A percentile compares a stretch with the other conserved stretches of the same genome.
Evolutionary conservation across 2,888 invertebrate species (phyloP).

Genomic region (Acheta domesticus): DNA sequence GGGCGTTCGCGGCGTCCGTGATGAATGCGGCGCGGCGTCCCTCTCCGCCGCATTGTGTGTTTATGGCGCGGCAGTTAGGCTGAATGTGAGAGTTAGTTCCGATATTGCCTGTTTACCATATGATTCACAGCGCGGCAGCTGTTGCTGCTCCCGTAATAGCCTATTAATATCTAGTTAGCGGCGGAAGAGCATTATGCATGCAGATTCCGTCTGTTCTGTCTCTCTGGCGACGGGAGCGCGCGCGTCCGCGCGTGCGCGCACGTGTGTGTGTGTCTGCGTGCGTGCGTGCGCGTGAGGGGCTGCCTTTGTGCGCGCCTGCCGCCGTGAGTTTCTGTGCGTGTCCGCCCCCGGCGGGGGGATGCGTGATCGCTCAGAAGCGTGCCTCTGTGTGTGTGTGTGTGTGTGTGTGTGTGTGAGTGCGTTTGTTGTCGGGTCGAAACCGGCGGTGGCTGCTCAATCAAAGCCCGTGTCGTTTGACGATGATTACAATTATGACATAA

Average conservation of each 20-base stretch:
- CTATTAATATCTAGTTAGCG: slow-evolving; percentile 9
- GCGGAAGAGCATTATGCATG: slow-evolving; percentile 5
- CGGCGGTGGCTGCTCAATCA: too few species aligned
- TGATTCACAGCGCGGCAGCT: slow-evolving; percentile 20
- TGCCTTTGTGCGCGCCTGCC: too few species aligned
- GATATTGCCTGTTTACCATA: slow-evolving; percentile 23
- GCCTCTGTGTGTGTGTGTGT: too few species aligned
- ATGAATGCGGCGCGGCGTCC: background rate
- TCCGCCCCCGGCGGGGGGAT: too few species aligned
- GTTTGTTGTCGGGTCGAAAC: too few species aligned
- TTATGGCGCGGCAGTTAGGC: slow-evolving; percentile 12
- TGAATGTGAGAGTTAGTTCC: slow-evolving; percentile 21
- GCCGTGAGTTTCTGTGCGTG: too few species aligned
- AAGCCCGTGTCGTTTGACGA: too few species aligned
- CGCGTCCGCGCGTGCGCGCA: background rate
- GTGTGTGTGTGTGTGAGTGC: too few species aligned
- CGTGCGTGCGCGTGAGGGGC: too few species aligned
- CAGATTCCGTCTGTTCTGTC: background rate
- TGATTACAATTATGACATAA: too few species aligned
- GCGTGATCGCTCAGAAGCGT: too few species aligned
- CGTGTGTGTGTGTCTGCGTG: background rate
- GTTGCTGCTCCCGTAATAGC: background rate
- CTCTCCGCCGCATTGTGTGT: background rate
- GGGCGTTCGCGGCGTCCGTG: background rate
- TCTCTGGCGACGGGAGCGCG: background rate